A percentile compares a stretch with the other conserved stretches of the same genome.
These are phyloP conservation scores for Myrmecobius fasciatus DNA, from an alignment of 2,113 vertebrate genomes.

Conservation along the genomic window DNA sequence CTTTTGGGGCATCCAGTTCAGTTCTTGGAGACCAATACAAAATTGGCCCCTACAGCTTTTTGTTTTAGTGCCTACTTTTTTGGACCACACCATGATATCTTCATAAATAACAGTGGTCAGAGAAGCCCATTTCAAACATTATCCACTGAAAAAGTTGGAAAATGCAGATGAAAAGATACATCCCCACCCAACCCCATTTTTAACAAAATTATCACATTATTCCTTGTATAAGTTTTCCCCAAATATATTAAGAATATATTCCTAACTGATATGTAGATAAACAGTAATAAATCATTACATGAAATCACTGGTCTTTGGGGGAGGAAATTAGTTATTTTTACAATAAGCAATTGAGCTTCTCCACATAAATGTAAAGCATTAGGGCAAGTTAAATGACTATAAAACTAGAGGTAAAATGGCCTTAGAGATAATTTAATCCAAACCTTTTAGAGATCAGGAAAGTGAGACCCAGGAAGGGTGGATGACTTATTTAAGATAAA, in stretches of 20 bases:
- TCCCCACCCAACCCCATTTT: neutral
- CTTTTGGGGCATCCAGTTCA: too few relatives aligned
- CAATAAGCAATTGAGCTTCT: neutral
- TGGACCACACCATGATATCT: neutral
- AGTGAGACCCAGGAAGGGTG: neutral
- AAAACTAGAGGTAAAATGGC: neutral
- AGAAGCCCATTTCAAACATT: neutral
- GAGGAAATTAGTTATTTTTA: neutral
- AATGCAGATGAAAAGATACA: neutral
- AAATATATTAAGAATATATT: neutral
- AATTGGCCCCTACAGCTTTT: neutral
- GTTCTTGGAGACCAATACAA: neutral
- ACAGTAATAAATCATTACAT: neutral
- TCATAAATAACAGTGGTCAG: neutral
- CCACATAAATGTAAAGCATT: neutral
- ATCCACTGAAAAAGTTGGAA: neutral
- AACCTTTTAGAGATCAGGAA: neutral
- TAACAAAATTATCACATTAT: conserved; percentile 22
- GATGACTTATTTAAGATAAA: neutral
- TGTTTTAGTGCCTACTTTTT: neutral
- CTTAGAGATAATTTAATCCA: neutral
- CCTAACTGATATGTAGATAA: neutral
- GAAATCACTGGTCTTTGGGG: neutral
- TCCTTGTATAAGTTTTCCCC: neutral
- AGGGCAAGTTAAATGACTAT: neutral